Conservation (phyloP, 2,888 invertebrate species). For the Oscheius sp. region DNA sequence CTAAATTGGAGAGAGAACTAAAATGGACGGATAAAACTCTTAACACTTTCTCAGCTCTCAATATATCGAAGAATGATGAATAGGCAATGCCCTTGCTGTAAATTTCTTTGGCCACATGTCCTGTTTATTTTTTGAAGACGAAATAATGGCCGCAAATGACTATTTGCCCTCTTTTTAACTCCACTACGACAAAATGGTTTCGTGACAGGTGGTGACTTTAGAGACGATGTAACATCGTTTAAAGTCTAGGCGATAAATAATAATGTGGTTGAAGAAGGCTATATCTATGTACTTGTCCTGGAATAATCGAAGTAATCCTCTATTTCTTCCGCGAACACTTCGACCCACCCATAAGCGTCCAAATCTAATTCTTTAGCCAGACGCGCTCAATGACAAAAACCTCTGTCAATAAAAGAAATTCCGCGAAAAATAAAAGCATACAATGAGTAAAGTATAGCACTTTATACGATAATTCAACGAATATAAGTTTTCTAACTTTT, state of each 20-base stretch:
- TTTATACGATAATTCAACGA: too few species aligned
- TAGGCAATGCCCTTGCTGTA: neutral
- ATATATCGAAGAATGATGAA: neutral
- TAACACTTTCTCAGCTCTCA: neutral
- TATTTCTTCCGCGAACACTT: conserved; percentile 25
- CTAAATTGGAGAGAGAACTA: conserved; percentile 3
- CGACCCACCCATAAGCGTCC: conserved; percentile 30
- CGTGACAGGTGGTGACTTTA: conserved; percentile 8
- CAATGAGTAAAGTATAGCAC: too few species aligned
- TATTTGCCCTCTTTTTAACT: neutral
- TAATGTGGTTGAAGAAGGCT: conserved; percentile 9
- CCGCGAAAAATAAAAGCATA: too few species aligned
- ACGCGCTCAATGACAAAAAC: conserved; percentile 21
- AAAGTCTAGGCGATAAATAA: conserved; percentile 18
- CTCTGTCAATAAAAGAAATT: too few species aligned
- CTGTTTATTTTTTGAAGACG: neutral
- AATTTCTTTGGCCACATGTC: conserved; percentile 6
- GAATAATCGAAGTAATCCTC: conserved; percentile 37
- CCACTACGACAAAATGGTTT: conserved; percentile 15
- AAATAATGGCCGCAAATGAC: neutral
- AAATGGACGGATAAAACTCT: neutral
- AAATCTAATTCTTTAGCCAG: conserved; percentile 28
- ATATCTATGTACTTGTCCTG: neutral
- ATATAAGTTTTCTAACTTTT: too few species aligned
- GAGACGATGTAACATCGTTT: conserved; percentile 20